Conservation (phyloP, 2,797 vertebrate genomes). For the Sparus aurata region DNA sequence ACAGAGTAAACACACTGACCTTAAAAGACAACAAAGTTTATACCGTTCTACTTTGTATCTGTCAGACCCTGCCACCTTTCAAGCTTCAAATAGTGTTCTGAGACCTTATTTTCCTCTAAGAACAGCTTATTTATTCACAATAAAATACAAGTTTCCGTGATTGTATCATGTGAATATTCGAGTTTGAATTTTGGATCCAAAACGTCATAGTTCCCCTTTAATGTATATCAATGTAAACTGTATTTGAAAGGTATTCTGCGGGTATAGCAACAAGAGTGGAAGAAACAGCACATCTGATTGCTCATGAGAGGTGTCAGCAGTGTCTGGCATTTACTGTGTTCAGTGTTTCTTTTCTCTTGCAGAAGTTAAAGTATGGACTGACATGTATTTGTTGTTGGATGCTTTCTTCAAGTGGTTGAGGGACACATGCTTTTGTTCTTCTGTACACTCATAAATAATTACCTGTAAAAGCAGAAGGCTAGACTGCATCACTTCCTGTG, state of each 20-base stretch:
- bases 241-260: background rate
- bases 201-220: no score
- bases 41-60: no score
- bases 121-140: no score
- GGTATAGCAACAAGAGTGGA: background rate
- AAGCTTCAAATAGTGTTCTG: no score
- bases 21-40: no score
- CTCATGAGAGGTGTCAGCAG: background rate
- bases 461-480: conserved; percentile 2
- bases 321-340: background rate
- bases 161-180: no score
- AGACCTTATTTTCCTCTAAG: no score
- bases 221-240: background rate
- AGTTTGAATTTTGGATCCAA: no score
- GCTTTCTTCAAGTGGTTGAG: background rate
- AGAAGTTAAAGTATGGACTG: background rate
- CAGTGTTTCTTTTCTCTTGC: background rate
- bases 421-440: background rate
- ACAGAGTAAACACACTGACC: no score
- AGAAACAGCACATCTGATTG: background rate
- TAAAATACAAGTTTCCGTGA: no score
- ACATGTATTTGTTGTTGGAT: background rate
- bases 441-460: background rate
- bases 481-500: background rate
- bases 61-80: no score